These are phyloP conservation scores for Phalloptychus januarius DNA, from an alignment of 2,797 vertebrate genomes.

Conservation along the genomic window DNA sequence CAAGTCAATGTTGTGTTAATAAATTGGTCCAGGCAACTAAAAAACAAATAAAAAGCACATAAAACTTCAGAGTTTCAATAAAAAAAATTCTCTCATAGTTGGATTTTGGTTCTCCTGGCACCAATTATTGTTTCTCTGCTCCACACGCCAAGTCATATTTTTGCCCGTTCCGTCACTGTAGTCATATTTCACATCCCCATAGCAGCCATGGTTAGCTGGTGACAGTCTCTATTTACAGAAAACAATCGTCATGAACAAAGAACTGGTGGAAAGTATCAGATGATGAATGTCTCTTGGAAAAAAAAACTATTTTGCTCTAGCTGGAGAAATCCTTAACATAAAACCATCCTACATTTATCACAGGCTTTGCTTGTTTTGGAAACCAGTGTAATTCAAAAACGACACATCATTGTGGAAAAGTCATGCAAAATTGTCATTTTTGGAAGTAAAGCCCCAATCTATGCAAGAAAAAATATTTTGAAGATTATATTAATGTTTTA, in stretches of 20 bases:
- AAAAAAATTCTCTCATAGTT: constrained; percentile 17
- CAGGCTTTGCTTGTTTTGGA: constrained; percentile 31
- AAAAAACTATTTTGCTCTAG: not conserved
- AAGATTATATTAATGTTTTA: constrained; percentile 2
- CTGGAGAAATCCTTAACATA: constrained; percentile 16
- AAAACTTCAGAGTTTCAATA: constrained; percentile 19
- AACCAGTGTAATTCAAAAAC: constrained; percentile 19
- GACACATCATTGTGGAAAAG: constrained; percentile 23
- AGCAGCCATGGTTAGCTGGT: constrained; percentile 52
- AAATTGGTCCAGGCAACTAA: not conserved
- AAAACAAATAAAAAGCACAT: constrained; percentile 10
- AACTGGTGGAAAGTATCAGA: constrained; percentile 60
- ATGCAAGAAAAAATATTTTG: constrained; percentile 32
- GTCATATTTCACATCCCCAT: constrained; percentile 66
- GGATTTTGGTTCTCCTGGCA: constrained; percentile 16
- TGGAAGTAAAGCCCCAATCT: constrained; percentile 18
- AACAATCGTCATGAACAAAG: constrained; percentile 68
- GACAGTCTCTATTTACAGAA: constrained; percentile 73
- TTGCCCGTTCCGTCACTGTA: constrained; percentile 53
- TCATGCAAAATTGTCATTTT: constrained; percentile 17
- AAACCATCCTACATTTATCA: constrained; percentile 24
- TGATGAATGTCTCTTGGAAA: constrained; percentile 50
- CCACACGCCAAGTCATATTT: constrained; percentile 57
- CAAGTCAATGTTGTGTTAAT: not conserved
- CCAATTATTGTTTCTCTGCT: constrained; percentile 41